phyloP scores from a whole-genome alignment of 2,113 vertebrate genomes.

The Saimiri boliviensis region DNA sequence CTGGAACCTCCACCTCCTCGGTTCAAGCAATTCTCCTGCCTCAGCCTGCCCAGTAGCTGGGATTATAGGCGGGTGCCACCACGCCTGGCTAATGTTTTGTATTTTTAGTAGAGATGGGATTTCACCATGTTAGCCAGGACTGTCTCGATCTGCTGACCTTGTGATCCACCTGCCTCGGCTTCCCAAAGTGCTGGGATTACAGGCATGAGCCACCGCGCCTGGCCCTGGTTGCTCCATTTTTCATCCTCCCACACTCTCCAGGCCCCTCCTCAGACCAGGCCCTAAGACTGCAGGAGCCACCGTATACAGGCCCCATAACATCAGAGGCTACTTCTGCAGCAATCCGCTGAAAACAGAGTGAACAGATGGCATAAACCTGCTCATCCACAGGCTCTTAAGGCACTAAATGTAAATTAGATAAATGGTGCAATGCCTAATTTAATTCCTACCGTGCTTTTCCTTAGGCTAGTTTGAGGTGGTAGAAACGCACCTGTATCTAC shows the following conservation, averaged over 20 bases:
- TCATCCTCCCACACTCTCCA: background rate
- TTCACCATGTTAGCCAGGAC: too few relatives aligned
- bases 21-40: too few relatives aligned
- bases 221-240: background rate
- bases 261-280: background rate
- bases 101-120: too few relatives aligned
- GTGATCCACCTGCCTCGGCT: too few relatives aligned
- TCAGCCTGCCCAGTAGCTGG: too few relatives aligned
- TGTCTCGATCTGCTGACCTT: too few relatives aligned
- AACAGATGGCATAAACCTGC: accelerated
- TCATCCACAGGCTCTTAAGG: background rate
- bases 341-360: background rate
- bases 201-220: too few relatives aligned
- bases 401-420: background rate
- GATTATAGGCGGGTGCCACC: too few relatives aligned
- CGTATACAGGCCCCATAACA: too few relatives aligned
- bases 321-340: background rate
- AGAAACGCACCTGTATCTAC: background rate
- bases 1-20: too few relatives aligned
- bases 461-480: background rate
- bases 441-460: background rate
- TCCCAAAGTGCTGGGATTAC: too few relatives aligned
- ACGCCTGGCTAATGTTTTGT: too few relatives aligned
- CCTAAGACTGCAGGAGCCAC: background rate
- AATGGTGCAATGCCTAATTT: background rate